Percentiles rank a stretch among this genome's conserved stretches.
These are phyloP conservation scores for Saccopteryx leptura DNA, from an alignment of 2,113 vertebrate genomes.

Conservation along the genomic window DNA sequence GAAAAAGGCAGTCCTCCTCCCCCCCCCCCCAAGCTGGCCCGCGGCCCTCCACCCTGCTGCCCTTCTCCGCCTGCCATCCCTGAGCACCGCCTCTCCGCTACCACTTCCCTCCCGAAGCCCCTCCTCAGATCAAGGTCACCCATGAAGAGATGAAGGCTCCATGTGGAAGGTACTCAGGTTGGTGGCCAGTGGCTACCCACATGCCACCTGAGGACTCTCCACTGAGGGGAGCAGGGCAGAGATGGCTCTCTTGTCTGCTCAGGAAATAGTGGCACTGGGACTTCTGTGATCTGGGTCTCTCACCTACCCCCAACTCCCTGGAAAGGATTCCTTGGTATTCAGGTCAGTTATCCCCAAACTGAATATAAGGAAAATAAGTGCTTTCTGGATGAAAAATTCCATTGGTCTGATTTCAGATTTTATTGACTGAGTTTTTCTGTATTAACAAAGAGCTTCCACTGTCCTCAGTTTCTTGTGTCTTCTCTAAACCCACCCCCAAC, in stretches of 20 bases:
- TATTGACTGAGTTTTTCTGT: not conserved
- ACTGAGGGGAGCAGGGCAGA: no score
- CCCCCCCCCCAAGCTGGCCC: accelerated
- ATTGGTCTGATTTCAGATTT: not conserved
- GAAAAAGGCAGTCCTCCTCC: not conserved
- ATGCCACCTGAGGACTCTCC: not conserved
- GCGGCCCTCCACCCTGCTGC: not conserved
- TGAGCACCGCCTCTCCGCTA: not conserved
- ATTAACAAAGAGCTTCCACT: accelerated
- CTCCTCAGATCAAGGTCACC: not conserved
- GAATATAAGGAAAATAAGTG: not conserved
- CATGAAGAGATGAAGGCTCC: not conserved
- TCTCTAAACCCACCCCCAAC: not conserved
- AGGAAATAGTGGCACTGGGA: not conserved
- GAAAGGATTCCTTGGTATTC: not conserved
- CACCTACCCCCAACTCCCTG: not conserved
- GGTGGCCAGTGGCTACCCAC: not conserved
- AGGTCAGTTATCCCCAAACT: not conserved
- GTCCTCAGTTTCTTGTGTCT: accelerated
- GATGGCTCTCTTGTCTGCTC: not conserved
- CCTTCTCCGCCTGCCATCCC: no score
- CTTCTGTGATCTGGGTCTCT: not conserved
- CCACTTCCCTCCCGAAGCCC: not conserved
- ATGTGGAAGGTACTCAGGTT: not conserved
- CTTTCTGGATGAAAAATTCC: no score